These are phyloP conservation scores for Benthosema pterotum DNA, from an alignment of 2,797 vertebrate genomes.

Conservation along the genomic window DNA sequence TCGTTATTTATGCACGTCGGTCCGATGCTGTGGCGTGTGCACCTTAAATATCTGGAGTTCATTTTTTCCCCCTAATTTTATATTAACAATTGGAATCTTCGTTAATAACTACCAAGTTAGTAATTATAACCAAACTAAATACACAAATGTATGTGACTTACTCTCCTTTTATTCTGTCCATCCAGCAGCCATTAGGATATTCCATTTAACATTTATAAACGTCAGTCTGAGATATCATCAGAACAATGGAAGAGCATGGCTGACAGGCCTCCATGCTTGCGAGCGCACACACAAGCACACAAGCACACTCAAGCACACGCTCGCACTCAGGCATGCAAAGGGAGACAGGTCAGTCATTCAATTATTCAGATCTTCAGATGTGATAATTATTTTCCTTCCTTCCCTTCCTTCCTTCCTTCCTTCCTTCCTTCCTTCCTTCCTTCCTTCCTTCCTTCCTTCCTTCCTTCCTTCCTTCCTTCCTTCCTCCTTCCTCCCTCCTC, in stretches of 20 bases:
- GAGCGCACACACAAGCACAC: neutral
- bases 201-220: constrained; percentile 80
- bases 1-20: too few species aligned
- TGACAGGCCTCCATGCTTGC: constrained; percentile 51
- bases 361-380: constrained; percentile 67
- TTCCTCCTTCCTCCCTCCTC: too few species aligned
- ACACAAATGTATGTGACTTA: neutral
- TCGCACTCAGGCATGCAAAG: constrained; percentile 9
- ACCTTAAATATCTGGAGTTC: too few species aligned
- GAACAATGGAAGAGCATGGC: constrained; percentile 57
- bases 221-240: constrained; percentile 74
- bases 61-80: too few species aligned
- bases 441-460: too few species aligned
- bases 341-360: constrained; percentile 53
- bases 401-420: constrained; percentile 40
- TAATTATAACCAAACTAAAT: neutral
- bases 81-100: neutral
- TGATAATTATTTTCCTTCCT: constrained; percentile 1
- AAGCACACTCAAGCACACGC: constrained; percentile 2
- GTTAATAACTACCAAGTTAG: too few species aligned
- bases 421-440: constrained; percentile 26
- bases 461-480: too few species aligned
- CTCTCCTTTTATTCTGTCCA: constrained; percentile 8
- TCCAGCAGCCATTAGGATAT: constrained; percentile 59
- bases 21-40: too few species aligned